These are phyloP conservation scores for Rotaria sp. DNA, from an alignment of 2,888 invertebrate genomes.

Conservation along the genomic window DNA sequence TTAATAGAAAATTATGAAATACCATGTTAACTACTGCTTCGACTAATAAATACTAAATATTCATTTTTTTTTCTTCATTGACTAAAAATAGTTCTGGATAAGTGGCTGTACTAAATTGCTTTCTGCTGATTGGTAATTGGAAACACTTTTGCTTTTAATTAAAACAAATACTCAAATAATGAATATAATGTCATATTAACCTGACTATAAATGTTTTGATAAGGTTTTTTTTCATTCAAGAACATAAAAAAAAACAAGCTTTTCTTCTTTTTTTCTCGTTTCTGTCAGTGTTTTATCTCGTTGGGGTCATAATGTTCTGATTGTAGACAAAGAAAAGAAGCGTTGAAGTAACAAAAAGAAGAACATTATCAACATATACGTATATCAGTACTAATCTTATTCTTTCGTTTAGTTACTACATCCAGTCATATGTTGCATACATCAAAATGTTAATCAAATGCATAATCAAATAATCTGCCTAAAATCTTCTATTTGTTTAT, in stretches of 20 bases:
- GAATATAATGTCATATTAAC: neutral
- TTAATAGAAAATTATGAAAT: too few species aligned
- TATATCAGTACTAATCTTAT: neutral
- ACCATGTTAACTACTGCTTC: too few species aligned
- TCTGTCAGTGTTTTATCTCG: neutral
- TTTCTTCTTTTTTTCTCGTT: neutral
- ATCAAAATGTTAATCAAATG: neutral
- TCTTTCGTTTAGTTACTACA: neutral
- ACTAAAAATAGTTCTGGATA: too few species aligned
- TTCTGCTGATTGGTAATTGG: too few species aligned
- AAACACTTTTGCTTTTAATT: too few species aligned
- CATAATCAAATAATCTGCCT: neutral
- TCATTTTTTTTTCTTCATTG: too few species aligned
- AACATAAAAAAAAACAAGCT: too few species aligned
- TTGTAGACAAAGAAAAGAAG: neutral
- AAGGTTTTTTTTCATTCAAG: too few species aligned
- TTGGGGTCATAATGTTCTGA: neutral
- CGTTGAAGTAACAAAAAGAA: neutral
- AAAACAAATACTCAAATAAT: neutral
- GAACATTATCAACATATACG: neutral
- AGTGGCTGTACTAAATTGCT: too few species aligned
- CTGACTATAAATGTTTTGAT: neutral
- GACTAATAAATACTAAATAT: too few species aligned
- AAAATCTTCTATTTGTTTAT: neutral
- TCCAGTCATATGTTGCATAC: neutral